Evolutionary conservation across 2,797 vertebrate genomes (phyloP), one percentile per base, ranked within the genome.

Genomic region (Pyrocephalus nanus): DNA sequence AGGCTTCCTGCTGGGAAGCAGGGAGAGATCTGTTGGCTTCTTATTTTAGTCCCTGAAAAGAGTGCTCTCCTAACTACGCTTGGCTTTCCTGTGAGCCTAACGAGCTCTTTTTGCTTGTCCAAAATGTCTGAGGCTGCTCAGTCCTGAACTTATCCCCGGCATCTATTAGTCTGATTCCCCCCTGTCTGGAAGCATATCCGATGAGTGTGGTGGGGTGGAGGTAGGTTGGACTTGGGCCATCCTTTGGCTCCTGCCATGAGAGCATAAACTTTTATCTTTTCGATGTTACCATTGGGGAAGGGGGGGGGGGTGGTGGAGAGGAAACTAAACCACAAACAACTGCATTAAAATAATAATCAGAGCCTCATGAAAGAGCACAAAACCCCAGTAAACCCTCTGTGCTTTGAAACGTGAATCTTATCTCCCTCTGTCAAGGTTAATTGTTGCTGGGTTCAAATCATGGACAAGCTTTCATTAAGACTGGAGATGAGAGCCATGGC

Each of bases 291-390:
- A 40, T 74, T 90, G 65, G 75, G 36, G 9, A 3, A 10, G 54
- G 16, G 13, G 9, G 12, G 23, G 7, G 11, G 3, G 7, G 23
- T 8, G 48, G 48, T 9, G 30, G 38, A n/a, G 42, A 64, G 58
- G 62, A 81, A 94, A 94, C 81, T 43, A 84, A 95, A 73, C 90
- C 51, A 62, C 74, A 92, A 96, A 93, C 77, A 95, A 92, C 80
- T n/a, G n/a, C 86, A 93, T 86, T 92, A 92, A 92, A 96, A 92
- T 82, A 96, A 96, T 92, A 95, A 90, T 92, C 91, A 91, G 78
- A 75, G 60, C 83, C 85, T 94, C 85, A 64, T 86, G 86, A 84
- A 93, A 92, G 32, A 11, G 1, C 64, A 88, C 27, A 81, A 88
- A 86, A 22, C 5, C 29, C 36, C 47, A 82, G 77, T 67, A 82